phyloP scores from a whole-genome alignment of 64 coral and sea anemone species.

The Trachythela sp. region DNA sequence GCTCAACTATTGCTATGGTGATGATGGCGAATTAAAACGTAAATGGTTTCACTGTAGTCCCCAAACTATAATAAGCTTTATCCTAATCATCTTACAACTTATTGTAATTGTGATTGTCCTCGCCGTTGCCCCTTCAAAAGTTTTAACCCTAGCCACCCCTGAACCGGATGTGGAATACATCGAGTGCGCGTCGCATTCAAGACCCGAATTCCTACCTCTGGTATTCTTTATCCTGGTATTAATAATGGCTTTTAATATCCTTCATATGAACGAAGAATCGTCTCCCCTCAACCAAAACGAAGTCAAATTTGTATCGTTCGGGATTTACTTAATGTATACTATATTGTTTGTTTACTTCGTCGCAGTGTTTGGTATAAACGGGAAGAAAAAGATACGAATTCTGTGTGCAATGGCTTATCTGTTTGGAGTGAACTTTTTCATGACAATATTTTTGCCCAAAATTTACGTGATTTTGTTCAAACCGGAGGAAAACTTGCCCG shows the following conservation, averaged over 20 bases:
- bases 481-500: constrained; percentile 78
- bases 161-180: constrained; percentile 69
- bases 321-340: constrained; percentile 73
- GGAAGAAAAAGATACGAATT: constrained; percentile 64
- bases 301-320: constrained; percentile 82
- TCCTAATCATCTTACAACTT: constrained; percentile 61
- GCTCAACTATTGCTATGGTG: constrained; percentile 62
- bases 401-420: constrained; percentile 68
- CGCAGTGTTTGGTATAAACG: constrained; percentile 47
- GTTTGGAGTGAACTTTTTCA: constrained; percentile 64
- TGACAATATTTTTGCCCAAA: constrained; percentile 73
- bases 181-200: constrained; percentile 75
- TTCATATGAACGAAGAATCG: constrained; percentile 70
- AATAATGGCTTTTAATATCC: constrained; percentile 55
- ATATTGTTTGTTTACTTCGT: constrained; percentile 82
- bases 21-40: constrained; percentile 57
- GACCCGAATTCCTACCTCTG: constrained; percentile 61
- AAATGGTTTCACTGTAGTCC: constrained; percentile 65
- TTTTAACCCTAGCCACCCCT: constrained; percentile 44
- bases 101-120: constrained; percentile 54
- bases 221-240: constrained; percentile 66
- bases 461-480: constrained; percentile 83
- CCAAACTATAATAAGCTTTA: constrained; percentile 40
- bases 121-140: constrained; percentile 49
- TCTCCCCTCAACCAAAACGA: constrained; percentile 72